Base-by-base conservation (phyloP, 2,888 invertebrate genomes). In the Leucozona laternaria region DNA sequence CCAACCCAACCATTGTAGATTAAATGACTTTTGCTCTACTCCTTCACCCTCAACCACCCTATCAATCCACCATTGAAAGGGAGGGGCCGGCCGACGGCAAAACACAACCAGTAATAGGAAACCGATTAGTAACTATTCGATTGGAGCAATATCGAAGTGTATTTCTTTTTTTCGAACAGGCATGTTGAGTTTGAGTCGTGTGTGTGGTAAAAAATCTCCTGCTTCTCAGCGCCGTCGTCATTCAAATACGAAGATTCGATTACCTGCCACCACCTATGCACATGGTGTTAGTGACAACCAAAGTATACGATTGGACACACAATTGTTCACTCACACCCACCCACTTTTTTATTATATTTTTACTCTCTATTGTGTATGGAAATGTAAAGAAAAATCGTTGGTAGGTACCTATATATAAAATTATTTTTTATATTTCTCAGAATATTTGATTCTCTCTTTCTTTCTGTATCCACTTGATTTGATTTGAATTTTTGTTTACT, bases 281-380 rank as follows among this genome's bases (percentile, higher is more conserved):
- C 82, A 86, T 86, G 82, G 86, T 82, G 82, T 86, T 86, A 82
- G 86, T 86, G 86, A 75, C 86, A 86, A 82, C 86, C 86, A 82
- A 86, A 86, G 86, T 86, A 86, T 86, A 82, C 86, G 86, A 86
- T 79, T 84, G 78, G 85, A 81, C 83, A 79, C 80, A 83, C 81
- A 81, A 86, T 81, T 77, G 75, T 88, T 81, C 88, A 88, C 85
- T 79, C 82, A 85, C 82, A 85, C 73, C 76, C 88, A 81, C 76
- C 82, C 88, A 88, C 88, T 88, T 89, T 88, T 88, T 85, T 88
- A 60, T 40, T 88, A 82, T 88, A 81, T 83, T 17, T 79, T 79
- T 70, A 71, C 62, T 78, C 53, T 76, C 86, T 82, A 86, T 86
- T 86, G 86, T 86, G 82, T 82, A 81, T 80, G 72, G 72, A 80